phyloP scores from a whole-genome alignment of 2,888 invertebrate species.

The Melanophora roralis region DNA sequence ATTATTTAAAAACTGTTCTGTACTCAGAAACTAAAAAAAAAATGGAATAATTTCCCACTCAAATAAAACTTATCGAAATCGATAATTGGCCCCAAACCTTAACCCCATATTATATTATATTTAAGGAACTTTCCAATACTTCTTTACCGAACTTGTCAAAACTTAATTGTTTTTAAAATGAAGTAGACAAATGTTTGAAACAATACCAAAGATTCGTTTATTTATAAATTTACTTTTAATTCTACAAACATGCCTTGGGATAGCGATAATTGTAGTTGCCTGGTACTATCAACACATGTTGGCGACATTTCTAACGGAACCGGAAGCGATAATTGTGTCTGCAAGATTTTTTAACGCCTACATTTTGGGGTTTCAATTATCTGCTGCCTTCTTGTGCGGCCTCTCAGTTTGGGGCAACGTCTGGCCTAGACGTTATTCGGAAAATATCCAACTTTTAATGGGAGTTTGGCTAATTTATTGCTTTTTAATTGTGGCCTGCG shows the following conservation, averaged over 20 bases:
- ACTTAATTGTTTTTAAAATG: conserved; percentile 8
- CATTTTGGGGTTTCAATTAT: conserved; percentile 68
- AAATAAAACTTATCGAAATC: too few relatives aligned
- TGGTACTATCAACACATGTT: conserved; percentile 67
- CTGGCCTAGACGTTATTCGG: conserved; percentile 69
- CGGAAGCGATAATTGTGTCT: conserved; percentile 65
- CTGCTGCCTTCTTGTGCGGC: conserved; percentile 68
- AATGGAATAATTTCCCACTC: too few relatives aligned
- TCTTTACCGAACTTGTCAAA: not conserved
- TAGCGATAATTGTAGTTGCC: conserved; percentile 67
- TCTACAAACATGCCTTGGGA: conserved; percentile 68
- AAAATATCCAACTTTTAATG: conserved; percentile 67
- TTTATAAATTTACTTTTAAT: conserved; percentile 68
- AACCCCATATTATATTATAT: too few relatives aligned
- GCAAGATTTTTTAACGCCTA: conserved; percentile 69
- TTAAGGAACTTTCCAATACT: too few relatives aligned
- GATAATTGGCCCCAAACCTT: too few relatives aligned
- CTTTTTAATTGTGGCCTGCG: conserved; percentile 68
- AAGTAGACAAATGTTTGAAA: conserved; percentile 69
- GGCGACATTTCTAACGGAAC: conserved; percentile 66
- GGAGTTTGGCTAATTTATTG: conserved; percentile 71
- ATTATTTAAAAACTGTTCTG: too few relatives aligned
- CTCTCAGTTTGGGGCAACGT: conserved; percentile 69
- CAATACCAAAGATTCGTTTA: conserved; percentile 69
- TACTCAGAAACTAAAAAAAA: too few relatives aligned